These are phyloP conservation scores for Sipha maydis DNA, from an alignment of 2,888 invertebrate genomes.

Conservation along the genomic window DNA sequence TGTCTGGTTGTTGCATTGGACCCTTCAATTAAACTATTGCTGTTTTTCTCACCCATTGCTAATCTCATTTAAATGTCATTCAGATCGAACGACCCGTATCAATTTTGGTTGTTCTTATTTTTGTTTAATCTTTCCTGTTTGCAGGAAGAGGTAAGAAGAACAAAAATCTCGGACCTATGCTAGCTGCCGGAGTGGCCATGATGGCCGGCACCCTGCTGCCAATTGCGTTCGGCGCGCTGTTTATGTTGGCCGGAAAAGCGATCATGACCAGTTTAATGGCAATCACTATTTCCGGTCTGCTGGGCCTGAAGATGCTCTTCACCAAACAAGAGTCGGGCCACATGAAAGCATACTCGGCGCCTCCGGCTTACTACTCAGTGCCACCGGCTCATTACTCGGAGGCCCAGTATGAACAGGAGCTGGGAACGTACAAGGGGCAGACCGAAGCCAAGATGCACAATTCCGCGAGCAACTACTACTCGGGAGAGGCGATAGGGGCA, in stretches of 20 bases:
- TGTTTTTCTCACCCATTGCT: too few relatives aligned
- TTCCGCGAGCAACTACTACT: constrained; percentile 6
- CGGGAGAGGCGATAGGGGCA: neutral
- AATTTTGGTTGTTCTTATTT: neutral
- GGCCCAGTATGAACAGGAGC: constrained; percentile 48
- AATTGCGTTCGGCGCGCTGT: constrained; percentile 76
- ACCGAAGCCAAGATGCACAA: constrained; percentile 43
- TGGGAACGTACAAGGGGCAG: constrained; percentile 33
- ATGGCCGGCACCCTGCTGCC: constrained; percentile 80
- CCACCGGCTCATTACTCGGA: constrained; percentile 18
- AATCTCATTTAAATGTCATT: too few relatives aligned
- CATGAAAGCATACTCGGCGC: constrained; percentile 66
- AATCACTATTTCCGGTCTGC: constrained; percentile 79
- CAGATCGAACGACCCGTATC: too few relatives aligned
- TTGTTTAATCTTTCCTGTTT: neutral
- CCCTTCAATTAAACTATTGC: too few relatives aligned
- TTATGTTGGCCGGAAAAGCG: constrained; percentile 83
- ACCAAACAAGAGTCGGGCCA: constrained; percentile 68
- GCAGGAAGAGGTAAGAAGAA: constrained; percentile 72
- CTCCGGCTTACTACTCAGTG: neutral
- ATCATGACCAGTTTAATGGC: constrained; percentile 85
- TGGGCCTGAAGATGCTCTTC: constrained; percentile 71
- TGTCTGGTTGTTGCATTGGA: too few relatives aligned
- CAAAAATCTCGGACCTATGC: constrained; percentile 75
- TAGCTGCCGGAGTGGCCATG: constrained; percentile 73